Conservation (phyloP, 2,888 invertebrate genomes). For the Criorhina ranunculi region DNA sequence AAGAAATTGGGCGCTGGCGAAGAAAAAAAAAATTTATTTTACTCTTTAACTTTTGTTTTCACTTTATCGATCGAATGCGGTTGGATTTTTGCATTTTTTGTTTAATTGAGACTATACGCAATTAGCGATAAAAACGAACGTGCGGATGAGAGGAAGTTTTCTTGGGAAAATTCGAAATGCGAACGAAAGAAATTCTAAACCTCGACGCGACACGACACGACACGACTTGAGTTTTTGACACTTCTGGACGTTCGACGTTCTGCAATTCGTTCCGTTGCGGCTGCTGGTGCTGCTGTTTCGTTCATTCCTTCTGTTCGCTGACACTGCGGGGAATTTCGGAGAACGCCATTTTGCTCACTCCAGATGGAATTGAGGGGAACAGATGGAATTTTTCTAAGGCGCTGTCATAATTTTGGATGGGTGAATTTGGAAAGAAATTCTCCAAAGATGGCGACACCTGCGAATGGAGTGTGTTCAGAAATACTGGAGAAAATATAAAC, state of each 20-base stretch:
- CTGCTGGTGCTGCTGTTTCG: conserved; percentile 19
- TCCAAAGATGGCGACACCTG: conserved; percentile 29
- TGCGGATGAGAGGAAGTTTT: background rate
- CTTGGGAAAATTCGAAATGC: conserved; percentile 28
- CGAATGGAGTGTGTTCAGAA: background rate
- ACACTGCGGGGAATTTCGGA: conserved; percentile 54
- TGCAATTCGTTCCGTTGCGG: conserved; percentile 55
- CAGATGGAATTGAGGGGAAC: conserved; percentile 36
- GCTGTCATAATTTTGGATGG: conserved; percentile 1
- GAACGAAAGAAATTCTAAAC: conserved; percentile 33
- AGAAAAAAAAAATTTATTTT: conserved; percentile 47
- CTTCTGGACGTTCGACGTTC: conserved; percentile 65
- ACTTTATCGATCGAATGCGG: conserved; percentile 1
- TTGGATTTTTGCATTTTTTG: background rate
- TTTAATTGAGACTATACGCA: background rate
- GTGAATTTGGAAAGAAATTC: background rate
- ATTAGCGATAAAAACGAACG: background rate
- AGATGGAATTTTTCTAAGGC: conserved; percentile 38
- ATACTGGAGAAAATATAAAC: too few relatives aligned
- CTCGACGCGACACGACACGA: conserved; percentile 56
- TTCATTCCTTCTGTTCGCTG: background rate
- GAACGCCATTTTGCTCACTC: conserved; percentile 60
- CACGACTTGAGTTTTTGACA: conserved; percentile 74
- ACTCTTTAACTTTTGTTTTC: conserved; percentile 23
- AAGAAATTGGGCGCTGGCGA: conserved; percentile 75